These are phyloP conservation scores for Hippopotamus amphibius DNA, from an alignment of 2,113 vertebrate genomes.

Conservation along the genomic window DNA sequence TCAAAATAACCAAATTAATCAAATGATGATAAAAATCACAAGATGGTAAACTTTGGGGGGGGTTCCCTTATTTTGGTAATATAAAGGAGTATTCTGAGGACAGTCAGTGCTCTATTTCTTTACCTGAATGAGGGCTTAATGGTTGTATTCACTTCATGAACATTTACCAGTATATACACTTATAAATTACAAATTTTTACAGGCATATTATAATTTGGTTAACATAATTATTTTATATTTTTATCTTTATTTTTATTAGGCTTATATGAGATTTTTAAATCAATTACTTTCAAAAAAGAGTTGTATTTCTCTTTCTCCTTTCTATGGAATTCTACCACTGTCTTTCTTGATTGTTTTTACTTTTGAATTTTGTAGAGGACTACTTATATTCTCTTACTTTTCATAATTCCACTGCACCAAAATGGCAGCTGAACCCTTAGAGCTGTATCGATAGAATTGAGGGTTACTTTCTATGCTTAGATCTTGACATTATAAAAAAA, in stretches of 20 bases:
- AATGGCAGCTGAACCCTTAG: background rate
- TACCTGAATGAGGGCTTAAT: background rate
- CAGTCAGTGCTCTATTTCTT: background rate
- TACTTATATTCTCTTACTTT: background rate
- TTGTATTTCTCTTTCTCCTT: background rate
- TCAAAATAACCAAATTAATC: background rate
- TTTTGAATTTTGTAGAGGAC: background rate
- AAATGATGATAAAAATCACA: background rate
- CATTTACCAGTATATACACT: background rate
- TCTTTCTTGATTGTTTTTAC: background rate
- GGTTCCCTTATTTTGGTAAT: too few species aligned
- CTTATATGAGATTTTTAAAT: background rate
- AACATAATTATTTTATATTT: background rate
- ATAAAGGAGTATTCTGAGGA: background rate
- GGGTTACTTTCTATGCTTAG: background rate
- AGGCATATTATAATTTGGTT: background rate
- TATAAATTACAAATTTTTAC: background rate
- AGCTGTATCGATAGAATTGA: background rate
- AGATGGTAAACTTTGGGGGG: background rate
- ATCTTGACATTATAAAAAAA: background rate
- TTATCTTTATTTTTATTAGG: background rate
- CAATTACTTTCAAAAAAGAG: background rate
- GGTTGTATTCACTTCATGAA: background rate
- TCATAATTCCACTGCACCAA: background rate
- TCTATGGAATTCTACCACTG: background rate